A percentile compares a stretch with the other conserved stretches of the same genome.
phyloP scores from a whole-genome alignment of 2,113 vertebrate species.

The Syrrhaptes paradoxus region DNA sequence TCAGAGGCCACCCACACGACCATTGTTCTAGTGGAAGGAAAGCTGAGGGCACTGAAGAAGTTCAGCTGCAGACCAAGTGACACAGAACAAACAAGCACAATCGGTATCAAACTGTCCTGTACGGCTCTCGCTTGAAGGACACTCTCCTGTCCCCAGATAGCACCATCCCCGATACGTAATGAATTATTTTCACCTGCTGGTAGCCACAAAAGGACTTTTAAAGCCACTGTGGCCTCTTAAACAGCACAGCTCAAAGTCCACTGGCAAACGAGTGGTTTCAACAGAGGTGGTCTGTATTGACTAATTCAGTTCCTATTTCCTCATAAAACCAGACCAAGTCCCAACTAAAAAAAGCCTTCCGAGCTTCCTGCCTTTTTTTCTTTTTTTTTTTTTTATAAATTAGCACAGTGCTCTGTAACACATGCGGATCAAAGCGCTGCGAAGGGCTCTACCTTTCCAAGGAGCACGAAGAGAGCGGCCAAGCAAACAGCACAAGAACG shows the following conservation, averaged over 20 bases:
- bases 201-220: neutral
- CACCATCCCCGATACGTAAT: neutral
- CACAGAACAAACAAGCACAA: neutral
- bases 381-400: neutral
- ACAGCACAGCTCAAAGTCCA: neutral
- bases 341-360: slow-evolving; percentile 11
- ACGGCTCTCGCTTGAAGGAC: neutral
- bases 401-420: slow-evolving; percentile 21
- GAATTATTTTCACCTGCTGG: slow-evolving; percentile 1
- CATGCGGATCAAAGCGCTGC: slow-evolving; percentile 75
- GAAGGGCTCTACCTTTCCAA: slow-evolving; percentile 70
- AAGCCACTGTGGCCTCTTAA: slow-evolving; percentile 20
- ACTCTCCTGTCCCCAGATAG: neutral
- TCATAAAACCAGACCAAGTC: slow-evolving; percentile 11
- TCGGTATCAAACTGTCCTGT: neutral
- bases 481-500: slow-evolving; percentile 53
- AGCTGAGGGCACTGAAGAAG: neutral
- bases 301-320: slow-evolving; percentile 40
- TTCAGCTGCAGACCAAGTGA: neutral
- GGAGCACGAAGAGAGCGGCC: slow-evolving; percentile 72
- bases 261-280: neutral
- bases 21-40: neutral
- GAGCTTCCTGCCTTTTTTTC: slow-evolving; percentile 39
- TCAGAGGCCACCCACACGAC: neutral
- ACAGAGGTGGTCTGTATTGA: slow-evolving; percentile 23